Conservation (phyloP, 2,797 vertebrate genomes). For the Anniella stebbinsi region DNA sequence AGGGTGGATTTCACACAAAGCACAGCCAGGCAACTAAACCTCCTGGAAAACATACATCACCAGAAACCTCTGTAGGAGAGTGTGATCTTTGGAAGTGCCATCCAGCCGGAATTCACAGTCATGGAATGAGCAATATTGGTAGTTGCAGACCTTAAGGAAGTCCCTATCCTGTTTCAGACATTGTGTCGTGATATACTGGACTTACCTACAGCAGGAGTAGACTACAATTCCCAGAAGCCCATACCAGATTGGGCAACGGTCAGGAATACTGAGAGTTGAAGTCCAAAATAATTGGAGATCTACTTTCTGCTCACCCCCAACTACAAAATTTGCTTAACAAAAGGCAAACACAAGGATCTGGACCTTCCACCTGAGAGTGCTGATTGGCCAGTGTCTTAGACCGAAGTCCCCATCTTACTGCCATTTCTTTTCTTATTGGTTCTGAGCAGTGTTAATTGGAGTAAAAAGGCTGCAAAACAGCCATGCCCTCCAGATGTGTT, state of each 20-base stretch:
- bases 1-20: background rate
- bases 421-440: background rate
- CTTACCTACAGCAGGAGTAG: background rate
- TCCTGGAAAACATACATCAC: background rate
- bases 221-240: too few species aligned
- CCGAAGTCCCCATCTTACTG: background rate
- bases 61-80: background rate
- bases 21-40: background rate
- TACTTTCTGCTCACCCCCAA: too few species aligned
- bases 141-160: background rate
- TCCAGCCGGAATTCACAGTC: background rate
- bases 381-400: background rate
- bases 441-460: background rate
- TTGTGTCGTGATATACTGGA: background rate
- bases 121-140: background rate
- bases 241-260: too few species aligned
- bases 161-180: background rate
- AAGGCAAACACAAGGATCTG: background rate
- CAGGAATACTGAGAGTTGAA: too few species aligned
- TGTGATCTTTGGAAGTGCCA: background rate
- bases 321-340: background rate
- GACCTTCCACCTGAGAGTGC: background rate
- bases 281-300: too few species aligned
- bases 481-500: too few species aligned
- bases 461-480: background rate